A percentile compares a stretch with the other conserved stretches of the same genome.
phyloP scores from a whole-genome alignment of 2,888 invertebrate genomes.

The Salpingus planirostris region DNA sequence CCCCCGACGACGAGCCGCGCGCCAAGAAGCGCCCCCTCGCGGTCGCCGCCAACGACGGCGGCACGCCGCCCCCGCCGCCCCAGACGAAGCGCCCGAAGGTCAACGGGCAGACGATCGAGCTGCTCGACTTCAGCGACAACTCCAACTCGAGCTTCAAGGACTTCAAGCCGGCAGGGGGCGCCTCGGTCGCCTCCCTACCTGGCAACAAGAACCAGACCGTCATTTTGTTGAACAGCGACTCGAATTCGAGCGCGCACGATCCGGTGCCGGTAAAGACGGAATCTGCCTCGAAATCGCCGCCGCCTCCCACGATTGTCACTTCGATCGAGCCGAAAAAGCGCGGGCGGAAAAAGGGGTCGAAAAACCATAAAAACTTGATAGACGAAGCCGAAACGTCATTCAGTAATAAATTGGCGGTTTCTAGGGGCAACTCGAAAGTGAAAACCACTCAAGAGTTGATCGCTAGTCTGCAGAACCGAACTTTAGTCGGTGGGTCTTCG shows the following conservation, averaged over 20 bases:
- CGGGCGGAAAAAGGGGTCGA: constrained; percentile 52
- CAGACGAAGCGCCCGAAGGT: constrained; percentile 39
- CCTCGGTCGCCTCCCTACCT: constrained; percentile 14
- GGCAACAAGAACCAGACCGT: constrained; percentile 18
- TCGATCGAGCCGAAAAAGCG: constrained; percentile 50
- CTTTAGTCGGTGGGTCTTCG: constrained; percentile 16
- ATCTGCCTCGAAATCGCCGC: too few species aligned
- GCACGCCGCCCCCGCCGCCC: constrained; percentile 18
- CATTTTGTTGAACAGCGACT: constrained; percentile 39
- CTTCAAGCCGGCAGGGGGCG: constrained; percentile 18
- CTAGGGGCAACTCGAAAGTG: constrained; percentile 51
- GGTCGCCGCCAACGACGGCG: constrained; percentile 25
- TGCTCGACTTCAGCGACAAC: constrained; percentile 37
- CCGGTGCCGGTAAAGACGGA: too few species aligned
- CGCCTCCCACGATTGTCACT: too few species aligned
- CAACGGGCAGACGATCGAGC: constrained; percentile 41
- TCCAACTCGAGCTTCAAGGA: constrained; percentile 42
- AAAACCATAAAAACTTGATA: constrained; percentile 44
- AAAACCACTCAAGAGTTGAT: constrained; percentile 76
- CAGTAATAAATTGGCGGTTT: constrained; percentile 50
- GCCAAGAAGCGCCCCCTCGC: too few species aligned
- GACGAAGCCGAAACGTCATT: constrained; percentile 49
- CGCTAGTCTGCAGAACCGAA: constrained; percentile 57
- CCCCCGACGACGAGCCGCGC: constrained; percentile 17
- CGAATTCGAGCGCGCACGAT: constrained; percentile 49